phyloP scores from a whole-genome alignment of 2,888 invertebrate genomes.

The Polymixis lichenea region DNA sequence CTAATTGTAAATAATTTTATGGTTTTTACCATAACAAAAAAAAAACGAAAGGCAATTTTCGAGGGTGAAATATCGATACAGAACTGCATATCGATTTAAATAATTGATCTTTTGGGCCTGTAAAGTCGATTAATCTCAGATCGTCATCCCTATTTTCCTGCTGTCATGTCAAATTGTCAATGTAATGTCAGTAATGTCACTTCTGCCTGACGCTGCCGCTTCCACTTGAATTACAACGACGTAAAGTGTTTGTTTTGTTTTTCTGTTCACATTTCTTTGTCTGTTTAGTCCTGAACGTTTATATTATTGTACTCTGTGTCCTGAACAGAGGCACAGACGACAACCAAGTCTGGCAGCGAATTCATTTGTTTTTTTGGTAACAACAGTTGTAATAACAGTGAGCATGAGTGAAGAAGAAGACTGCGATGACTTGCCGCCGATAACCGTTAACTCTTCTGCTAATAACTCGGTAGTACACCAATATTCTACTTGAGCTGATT shows the following conservation, averaged over 20 bases:
- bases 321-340: background rate
- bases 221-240: background rate
- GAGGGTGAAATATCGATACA: too few species aligned
- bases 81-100: too few species aligned
- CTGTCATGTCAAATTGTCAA: background rate
- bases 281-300: background rate
- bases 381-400: constrained; percentile 11
- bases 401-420: constrained; percentile 69
- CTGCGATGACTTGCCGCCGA: constrained; percentile 76
- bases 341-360: too few species aligned
- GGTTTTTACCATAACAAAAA: too few species aligned
- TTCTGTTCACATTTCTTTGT: background rate
- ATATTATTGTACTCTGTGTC: too few species aligned
- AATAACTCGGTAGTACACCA: constrained; percentile 61
- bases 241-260: background rate
- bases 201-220: background rate
- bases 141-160: too few species aligned
- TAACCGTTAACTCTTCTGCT: constrained; percentile 69
- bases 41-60: too few species aligned
- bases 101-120: too few species aligned
- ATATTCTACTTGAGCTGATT: background rate
- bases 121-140: too few species aligned
- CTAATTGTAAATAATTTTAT: too few species aligned
- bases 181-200: background rate
- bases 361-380: background rate